Conservation (phyloP, 2,888 invertebrate species). For the Tetropium fuscum region DNA sequence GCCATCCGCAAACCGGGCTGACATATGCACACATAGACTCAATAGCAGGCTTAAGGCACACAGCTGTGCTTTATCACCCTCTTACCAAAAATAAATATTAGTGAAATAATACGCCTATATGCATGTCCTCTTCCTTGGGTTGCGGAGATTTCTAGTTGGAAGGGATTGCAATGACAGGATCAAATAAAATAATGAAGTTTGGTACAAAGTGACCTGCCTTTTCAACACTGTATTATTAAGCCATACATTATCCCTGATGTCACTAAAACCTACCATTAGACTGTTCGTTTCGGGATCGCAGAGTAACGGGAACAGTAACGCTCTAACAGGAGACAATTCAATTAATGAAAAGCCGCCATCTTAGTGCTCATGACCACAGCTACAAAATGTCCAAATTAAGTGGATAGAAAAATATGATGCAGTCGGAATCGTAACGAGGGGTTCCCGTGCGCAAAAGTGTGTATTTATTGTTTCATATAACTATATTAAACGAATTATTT, state of each 20-base stretch:
- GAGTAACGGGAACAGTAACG: slow-evolving; percentile 41
- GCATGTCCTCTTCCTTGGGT: slow-evolving; percentile 12
- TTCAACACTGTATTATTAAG: slow-evolving; percentile 67
- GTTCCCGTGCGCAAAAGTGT: too few relatives aligned
- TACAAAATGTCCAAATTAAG: slow-evolving; percentile 61
- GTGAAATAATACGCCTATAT: slow-evolving; percentile 6
- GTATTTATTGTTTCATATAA: too few relatives aligned
- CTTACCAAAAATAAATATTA: slow-evolving; percentile 55
- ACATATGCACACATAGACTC: slow-evolving; percentile 65
- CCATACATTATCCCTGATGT: slow-evolving; percentile 65
- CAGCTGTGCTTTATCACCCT: slow-evolving; percentile 62
- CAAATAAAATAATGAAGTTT: slow-evolving; percentile 66
- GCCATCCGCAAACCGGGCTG: slow-evolving; percentile 59
- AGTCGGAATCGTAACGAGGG: too few relatives aligned
- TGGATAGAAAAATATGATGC: slow-evolving; percentile 48
- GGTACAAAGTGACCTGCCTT: slow-evolving; percentile 67
- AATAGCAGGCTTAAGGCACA: slow-evolving; percentile 61
- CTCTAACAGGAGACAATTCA: slow-evolving; percentile 53
- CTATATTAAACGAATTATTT: too few relatives aligned
- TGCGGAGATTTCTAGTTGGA: slow-evolving; percentile 53
- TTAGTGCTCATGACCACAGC: slow-evolving; percentile 57
- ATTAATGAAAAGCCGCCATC: slow-evolving; percentile 60
- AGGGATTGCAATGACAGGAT: slow-evolving; percentile 59
- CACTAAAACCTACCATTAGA: slow-evolving; percentile 61
- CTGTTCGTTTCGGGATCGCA: slow-evolving; percentile 49